A percentile compares a stretch with the other conserved stretches of the same genome.
phyloP scores from a whole-genome alignment of 2,797 vertebrate genomes.

The Tapirus indicus region DNA sequence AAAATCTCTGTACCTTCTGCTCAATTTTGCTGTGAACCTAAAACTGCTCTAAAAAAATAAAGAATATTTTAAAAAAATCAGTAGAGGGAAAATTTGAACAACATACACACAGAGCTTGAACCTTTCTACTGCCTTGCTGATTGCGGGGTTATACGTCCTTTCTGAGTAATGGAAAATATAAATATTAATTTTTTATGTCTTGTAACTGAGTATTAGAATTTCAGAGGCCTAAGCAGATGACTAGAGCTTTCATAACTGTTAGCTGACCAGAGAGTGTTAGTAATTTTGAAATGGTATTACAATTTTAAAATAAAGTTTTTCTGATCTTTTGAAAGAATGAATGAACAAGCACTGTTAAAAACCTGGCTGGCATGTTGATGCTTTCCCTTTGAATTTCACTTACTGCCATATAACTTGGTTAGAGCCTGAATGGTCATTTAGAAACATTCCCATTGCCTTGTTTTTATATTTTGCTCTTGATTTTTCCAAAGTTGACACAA shows the following conservation, averaged over 20 bases:
- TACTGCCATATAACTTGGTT: constrained; percentile 85
- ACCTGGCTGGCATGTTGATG: constrained; percentile 81
- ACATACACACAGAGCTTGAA: constrained; percentile 64
- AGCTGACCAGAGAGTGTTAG: constrained; percentile 69
- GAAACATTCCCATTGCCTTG: constrained; percentile 84
- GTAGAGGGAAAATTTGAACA: not conserved
- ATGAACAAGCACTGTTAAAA: constrained; percentile 60
- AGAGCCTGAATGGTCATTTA: constrained; percentile 88
- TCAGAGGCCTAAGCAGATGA: constrained; percentile 80
- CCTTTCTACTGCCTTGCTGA: constrained; percentile 78
- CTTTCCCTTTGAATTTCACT: constrained; percentile 76
- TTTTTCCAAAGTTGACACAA: constrained; percentile 94
- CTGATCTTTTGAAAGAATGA: constrained; percentile 63
- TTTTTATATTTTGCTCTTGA: constrained; percentile 88
- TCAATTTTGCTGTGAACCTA: constrained; percentile 39
- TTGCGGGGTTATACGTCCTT: constrained; percentile 85
- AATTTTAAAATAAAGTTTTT: constrained; percentile 74
- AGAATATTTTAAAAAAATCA: not conserved
- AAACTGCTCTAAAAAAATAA: not conserved
- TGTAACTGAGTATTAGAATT: constrained; percentile 85
- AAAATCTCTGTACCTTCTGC: not conserved
- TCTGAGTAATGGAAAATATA: constrained; percentile 84
- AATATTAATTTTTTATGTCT: constrained; percentile 88
- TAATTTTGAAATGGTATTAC: constrained; percentile 69
- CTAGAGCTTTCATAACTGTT: constrained; percentile 76